phyloP scores from a whole-genome alignment of 2,113 vertebrate species.

The Salvelinus namaycush region DNA sequence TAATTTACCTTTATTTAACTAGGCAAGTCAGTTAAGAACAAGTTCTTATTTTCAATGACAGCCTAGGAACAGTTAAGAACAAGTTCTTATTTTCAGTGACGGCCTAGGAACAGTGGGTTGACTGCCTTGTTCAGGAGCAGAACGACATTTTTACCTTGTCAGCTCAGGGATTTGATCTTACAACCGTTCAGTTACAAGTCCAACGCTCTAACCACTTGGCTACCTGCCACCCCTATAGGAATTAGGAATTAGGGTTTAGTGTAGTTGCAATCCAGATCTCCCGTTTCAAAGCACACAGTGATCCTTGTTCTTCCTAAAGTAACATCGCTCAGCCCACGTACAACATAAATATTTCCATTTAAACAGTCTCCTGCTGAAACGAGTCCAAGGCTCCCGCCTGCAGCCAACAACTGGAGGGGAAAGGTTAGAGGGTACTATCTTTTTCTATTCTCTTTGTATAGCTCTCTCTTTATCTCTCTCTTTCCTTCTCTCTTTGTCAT shows the following conservation, averaged over 20 bases:
- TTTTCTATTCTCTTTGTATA: neutral
- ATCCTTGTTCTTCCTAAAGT: conserved; percentile 1
- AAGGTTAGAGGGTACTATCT: conserved; percentile 19
- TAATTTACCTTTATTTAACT: too few relatives aligned
- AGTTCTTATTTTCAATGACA: too few relatives aligned
- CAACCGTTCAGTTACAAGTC: too few relatives aligned
- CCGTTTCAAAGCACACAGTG: neutral
- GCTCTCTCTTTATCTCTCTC: neutral
- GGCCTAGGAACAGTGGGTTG: too few relatives aligned
- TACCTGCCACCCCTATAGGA: too few relatives aligned
- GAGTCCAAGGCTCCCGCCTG: neutral
- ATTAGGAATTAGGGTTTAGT: neutral
- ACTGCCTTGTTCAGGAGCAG: too few relatives aligned
- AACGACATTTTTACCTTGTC: too few relatives aligned
- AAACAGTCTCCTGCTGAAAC: conserved; percentile 16
- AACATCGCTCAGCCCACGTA: conserved; percentile 11
- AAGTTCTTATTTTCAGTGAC: too few relatives aligned
- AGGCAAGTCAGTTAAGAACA: too few relatives aligned
- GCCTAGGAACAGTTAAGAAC: too few relatives aligned
- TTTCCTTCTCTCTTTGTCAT: conserved; percentile 10
- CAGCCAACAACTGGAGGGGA: conserved; percentile 7
- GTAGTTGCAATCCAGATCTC: neutral
- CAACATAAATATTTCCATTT: conserved; percentile 25
- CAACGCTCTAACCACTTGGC: too few relatives aligned
- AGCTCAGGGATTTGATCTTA: too few relatives aligned